Evolutionary conservation across 2,888 invertebrate species (phyloP), one percentile per base, ranked within the genome.

Genomic region (Selenia dentaria): DNA sequence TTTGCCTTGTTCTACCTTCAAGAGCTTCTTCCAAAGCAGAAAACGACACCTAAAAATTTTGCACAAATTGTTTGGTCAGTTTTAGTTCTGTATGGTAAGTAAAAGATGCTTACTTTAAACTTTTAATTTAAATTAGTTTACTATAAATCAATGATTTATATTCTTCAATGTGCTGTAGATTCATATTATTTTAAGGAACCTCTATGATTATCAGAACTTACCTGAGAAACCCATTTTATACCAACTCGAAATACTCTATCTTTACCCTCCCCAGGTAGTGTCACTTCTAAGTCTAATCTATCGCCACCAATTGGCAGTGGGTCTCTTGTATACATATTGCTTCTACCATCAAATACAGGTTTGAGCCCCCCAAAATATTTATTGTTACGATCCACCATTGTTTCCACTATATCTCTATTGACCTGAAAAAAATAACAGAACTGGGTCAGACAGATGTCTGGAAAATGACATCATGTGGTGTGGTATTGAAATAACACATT

Each of bases 261-360:
- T 79, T 99, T 98, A 40, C 99, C 99, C 91, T 99, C 99, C 8
- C 99, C 99, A 1, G 99, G 99, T 70, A 99, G 92, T 58, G 98
- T 99, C 20, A 99, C 97, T 91, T 97, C 97, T 72, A 97, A 90
- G 82, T 97, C 97, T 70, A 99, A 94, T 79, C 98, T 94, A 65
- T 99, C 98, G 81, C 97, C 97, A 51, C 99, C 99, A 82, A 99
- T 98, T 6, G 99, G 99, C 71, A 99, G 90, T 9, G 98, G 98
- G 82, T 99, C 99, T 73, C 99, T 93, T 43, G 99, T 99, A 87
- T 99, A 99, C 71, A 99, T 93, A 92, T 99, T 99, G 79, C 97
- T 98, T 67, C 99, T 94, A 39, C 99, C 99, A 90, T 99, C 99
- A 91, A 99, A 99, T 38, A 99, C 99, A 40, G 99, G 99, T 79